Percentiles rank a stretch among this genome's conserved stretches.
Evolutionary conservation across 2,113 vertebrate species (phyloP).

Genomic region (Eptesicus fuscus): DNA sequence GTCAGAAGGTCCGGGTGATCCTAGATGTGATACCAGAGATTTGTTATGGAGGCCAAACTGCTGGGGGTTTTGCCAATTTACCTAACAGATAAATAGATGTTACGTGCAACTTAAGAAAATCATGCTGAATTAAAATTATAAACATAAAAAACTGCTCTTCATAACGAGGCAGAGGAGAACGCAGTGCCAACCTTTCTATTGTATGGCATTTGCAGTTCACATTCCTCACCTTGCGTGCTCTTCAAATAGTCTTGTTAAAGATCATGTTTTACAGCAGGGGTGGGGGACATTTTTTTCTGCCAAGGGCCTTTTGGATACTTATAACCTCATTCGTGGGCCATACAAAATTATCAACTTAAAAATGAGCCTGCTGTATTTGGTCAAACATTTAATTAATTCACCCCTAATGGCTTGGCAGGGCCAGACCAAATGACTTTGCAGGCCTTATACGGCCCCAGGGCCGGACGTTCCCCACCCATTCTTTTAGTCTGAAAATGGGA

Average conservation of each 20-base stretch:
- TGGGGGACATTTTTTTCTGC: too few relatives aligned
- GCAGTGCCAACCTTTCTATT: background rate
- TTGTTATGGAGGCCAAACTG: conserved; percentile 16
- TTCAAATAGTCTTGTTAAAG: background rate
- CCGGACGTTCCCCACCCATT: too few relatives aligned
- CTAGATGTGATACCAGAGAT: conserved; percentile 74
- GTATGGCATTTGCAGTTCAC: accelerated
- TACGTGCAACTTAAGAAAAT: background rate
- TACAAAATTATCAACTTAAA: too few relatives aligned
- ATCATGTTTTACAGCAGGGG: background rate
- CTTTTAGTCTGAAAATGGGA: background rate
- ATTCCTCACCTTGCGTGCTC: background rate
- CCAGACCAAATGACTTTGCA: too few relatives aligned
- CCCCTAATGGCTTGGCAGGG: too few relatives aligned
- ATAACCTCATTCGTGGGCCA: too few relatives aligned
- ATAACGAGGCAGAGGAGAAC: background rate
- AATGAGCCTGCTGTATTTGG: too few relatives aligned
- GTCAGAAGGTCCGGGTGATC: conserved; percentile 95
- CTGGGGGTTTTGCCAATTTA: background rate
- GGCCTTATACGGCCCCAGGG: too few relatives aligned
- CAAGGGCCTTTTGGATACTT: too few relatives aligned
- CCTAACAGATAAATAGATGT: background rate
- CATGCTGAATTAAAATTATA: background rate
- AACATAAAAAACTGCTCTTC: background rate
- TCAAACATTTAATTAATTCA: too few relatives aligned